These are phyloP conservation scores for Nematostella vectensis DNA, from an alignment of 92 coral and sea anemone genomes.

Conservation along the genomic window DNA sequence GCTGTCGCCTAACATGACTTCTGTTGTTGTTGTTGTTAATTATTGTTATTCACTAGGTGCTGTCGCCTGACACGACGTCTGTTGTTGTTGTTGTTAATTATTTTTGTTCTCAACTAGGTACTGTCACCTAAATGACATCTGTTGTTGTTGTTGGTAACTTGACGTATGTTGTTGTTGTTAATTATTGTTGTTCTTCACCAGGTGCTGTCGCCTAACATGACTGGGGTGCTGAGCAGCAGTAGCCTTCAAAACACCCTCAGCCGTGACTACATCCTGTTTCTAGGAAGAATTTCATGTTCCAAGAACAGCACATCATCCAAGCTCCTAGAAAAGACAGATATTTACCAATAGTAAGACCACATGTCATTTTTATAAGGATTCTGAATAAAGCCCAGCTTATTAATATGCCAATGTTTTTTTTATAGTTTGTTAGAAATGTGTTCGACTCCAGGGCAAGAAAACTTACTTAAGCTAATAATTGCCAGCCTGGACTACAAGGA, in stretches of 20 bases:
- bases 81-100: no score
- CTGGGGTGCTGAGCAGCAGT: constrained; percentile 75
- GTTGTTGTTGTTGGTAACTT: no score
- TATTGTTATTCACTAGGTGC: no score
- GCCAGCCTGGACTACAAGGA: constrained; percentile 91
- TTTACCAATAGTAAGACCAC: constrained; percentile 98
- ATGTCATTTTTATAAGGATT: no score
- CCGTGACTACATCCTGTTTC: constrained; percentile 82
- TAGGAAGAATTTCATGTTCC: constrained; percentile 82
- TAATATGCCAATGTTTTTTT: not conserved
- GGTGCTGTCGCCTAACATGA: constrained; percentile 70
- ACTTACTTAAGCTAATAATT: constrained; percentile 72
- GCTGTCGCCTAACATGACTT: no score
- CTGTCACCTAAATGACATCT: no score
- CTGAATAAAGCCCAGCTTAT: not conserved
- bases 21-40: no score
- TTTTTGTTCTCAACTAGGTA: no score
- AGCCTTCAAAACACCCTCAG: constrained; percentile 73
- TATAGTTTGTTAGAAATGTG: constrained; percentile 78
- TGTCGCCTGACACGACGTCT: no score
- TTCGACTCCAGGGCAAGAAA: constrained; percentile 65
- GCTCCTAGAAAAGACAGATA: constrained; percentile 73
- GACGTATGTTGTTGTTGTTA: no score
- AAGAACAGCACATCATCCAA: constrained; percentile 48
- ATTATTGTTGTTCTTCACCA: no score